phyloP scores from a whole-genome alignment of 2,888 invertebrate species.

The Leptothorax acervorum region DNA sequence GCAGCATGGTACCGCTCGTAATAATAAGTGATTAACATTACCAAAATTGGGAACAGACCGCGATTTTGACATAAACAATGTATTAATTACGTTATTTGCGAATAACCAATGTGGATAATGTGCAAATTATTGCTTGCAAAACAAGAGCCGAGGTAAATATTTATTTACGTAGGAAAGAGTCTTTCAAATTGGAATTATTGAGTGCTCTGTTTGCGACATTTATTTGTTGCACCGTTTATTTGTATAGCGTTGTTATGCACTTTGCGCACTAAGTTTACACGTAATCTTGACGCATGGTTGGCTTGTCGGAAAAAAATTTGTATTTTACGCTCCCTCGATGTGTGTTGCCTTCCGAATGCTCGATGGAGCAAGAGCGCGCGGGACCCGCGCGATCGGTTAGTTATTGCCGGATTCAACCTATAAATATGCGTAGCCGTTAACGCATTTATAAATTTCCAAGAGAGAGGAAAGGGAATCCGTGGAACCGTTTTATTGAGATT shows the following conservation, averaged over 20 bases:
- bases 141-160: slow-evolving; percentile 25
- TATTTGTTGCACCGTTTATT: slow-evolving; percentile 33
- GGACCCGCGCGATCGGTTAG: slow-evolving; percentile 39
- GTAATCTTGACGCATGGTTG: slow-evolving; percentile 50
- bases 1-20: slow-evolving; percentile 7
- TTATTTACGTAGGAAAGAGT: slow-evolving; percentile 11
- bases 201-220: slow-evolving; percentile 12
- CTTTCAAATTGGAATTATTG: slow-evolving; percentile 20
- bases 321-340: slow-evolving; percentile 36
- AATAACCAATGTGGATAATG: not conserved
- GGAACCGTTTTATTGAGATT: slow-evolving; percentile 41
- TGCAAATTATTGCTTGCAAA: slow-evolving; percentile 7
- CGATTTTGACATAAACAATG: not conserved
- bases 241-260: slow-evolving; percentile 39
- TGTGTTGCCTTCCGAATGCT: slow-evolving; percentile 13
- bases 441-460: slow-evolving; percentile 50
- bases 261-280: slow-evolving; percentile 45
- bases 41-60: not conserved
- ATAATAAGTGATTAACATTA: slow-evolving; percentile 21
- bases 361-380: slow-evolving; percentile 12
- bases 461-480: slow-evolving; percentile 3
- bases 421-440: slow-evolving; percentile 41
- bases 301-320: slow-evolving; percentile 29
- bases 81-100: slow-evolving; percentile 1
- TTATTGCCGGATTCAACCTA: slow-evolving; percentile 45